Conservation (phyloP, 2,113 vertebrate species). For the Syngnathoides biaculeatus region DNA sequence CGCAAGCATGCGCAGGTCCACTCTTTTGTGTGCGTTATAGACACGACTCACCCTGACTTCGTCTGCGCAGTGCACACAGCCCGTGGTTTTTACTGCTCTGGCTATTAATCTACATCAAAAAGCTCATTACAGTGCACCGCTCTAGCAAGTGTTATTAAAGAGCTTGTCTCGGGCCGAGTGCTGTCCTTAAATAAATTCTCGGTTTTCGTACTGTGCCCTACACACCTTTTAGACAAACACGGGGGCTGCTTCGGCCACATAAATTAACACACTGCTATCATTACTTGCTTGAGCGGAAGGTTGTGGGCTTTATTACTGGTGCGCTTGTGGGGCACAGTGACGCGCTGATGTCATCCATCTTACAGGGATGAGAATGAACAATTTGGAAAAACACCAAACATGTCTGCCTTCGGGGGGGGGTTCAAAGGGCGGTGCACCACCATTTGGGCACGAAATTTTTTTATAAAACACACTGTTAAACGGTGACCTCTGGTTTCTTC, state of each 20-base stretch:
- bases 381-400: too few relatives aligned
- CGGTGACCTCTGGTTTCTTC: too few relatives aligned
- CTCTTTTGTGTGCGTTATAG: neutral
- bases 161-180: slow-evolving; percentile 2
- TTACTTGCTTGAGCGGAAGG: neutral
- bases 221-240: neutral
- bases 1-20: slow-evolving; percentile 5
- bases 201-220: slow-evolving; percentile 5
- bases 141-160: slow-evolving; percentile 17
- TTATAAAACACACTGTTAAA: too few relatives aligned
- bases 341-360: neutral
- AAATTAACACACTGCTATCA: neutral
- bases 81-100: slow-evolving; percentile 20
- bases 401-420: too few relatives aligned
- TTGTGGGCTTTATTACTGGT: neutral
- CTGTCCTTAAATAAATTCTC: neutral
- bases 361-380: too few relatives aligned
- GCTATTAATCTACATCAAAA: slow-evolving; percentile 36
- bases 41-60: slow-evolving; percentile 10
- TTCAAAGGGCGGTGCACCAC: too few relatives aligned
- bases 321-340: neutral
- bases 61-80: neutral
- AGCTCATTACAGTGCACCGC: slow-evolving; percentile 28
- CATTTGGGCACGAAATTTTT: too few relatives aligned
- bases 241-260: neutral